These are phyloP conservation scores for Oryzias dopingdopingensis DNA, from an alignment of 2,797 vertebrate species.

Conservation along the genomic window DNA sequence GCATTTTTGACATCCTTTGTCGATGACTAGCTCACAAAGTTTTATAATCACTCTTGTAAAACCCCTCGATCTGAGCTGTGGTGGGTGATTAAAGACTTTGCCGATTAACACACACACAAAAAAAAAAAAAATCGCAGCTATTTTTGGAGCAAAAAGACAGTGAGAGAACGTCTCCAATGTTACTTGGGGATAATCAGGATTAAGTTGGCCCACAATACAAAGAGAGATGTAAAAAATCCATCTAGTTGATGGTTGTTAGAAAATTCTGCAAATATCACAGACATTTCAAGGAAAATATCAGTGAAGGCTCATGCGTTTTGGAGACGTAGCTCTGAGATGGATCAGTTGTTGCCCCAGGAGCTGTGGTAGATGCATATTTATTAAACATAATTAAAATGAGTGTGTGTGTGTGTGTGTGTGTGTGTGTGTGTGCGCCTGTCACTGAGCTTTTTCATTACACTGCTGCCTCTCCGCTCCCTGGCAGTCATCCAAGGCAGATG, in stretches of 20 bases:
- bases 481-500: constrained; percentile 43
- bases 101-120: constrained; percentile 17
- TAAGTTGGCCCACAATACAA: constrained; percentile 37
- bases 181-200: constrained; percentile 58
- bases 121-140: constrained; percentile 25
- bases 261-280: constrained; percentile 16
- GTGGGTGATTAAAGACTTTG: constrained; percentile 59
- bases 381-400: constrained; percentile 69
- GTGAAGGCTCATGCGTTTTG: constrained; percentile 26
- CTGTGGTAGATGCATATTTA: constrained; percentile 68
- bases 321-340: constrained; percentile 21
- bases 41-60: constrained; percentile 60
- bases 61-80: constrained; percentile 48
- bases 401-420: constrained; percentile 27
- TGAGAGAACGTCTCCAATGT: constrained; percentile 20
- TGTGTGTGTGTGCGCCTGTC: too few species aligned
- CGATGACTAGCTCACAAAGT: constrained; percentile 38
- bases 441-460: constrained; percentile 50
- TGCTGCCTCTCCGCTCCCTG: constrained; percentile 43
- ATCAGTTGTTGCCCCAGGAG: constrained; percentile 46
- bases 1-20: constrained; percentile 42
- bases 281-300: constrained; percentile 30
- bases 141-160: constrained; percentile 43
- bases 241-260: constrained; percentile 17
- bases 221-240: constrained; percentile 29